Conservation (phyloP, 2,888 invertebrate species). For the Uloborus plumipes region DNA sequence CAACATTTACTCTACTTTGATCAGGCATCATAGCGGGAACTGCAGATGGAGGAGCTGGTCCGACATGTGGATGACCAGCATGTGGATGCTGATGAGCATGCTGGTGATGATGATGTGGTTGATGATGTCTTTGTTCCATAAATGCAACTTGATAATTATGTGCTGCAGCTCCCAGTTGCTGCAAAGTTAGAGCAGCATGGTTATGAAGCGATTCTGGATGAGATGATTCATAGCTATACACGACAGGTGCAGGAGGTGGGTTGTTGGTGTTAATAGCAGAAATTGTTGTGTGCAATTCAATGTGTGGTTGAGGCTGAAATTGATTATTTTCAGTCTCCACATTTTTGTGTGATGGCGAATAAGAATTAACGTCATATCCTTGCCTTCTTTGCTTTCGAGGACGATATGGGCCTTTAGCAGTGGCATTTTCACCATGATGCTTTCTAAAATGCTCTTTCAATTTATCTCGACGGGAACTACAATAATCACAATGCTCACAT, state of each 20-base stretch:
- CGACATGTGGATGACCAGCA: constrained; percentile 53
- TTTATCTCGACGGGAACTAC: constrained; percentile 78
- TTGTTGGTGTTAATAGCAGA: constrained; percentile 52
- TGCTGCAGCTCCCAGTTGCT: constrained; percentile 58
- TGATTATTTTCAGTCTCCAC: constrained; percentile 40
- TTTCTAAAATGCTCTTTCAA: constrained; percentile 75
- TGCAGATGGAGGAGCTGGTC: constrained; percentile 60
- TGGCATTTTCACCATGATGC: constrained; percentile 71
- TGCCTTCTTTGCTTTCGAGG: constrained; percentile 67
- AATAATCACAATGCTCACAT: constrained; percentile 76
- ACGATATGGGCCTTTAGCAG: constrained; percentile 67
- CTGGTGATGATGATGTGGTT: constrained; percentile 48
- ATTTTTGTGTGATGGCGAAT: constrained; percentile 56
- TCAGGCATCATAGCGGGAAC: constrained; percentile 63
- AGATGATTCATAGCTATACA: constrained; percentile 58
- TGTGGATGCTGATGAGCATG: constrained; percentile 50
- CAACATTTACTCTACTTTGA: constrained; percentile 59
- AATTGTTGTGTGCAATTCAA: constrained; percentile 52
- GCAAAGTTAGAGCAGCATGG: constrained; percentile 59
- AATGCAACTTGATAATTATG: constrained; percentile 64
- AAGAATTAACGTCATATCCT: constrained; percentile 51
- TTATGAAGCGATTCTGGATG: constrained; percentile 58
- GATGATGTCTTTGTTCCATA: constrained; percentile 63
- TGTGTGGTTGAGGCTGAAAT: constrained; percentile 41
- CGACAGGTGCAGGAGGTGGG: constrained; percentile 35